These are phyloP conservation scores for Mythimna ferrago DNA, from an alignment of 2,888 invertebrate genomes.

Conservation along the genomic window DNA sequence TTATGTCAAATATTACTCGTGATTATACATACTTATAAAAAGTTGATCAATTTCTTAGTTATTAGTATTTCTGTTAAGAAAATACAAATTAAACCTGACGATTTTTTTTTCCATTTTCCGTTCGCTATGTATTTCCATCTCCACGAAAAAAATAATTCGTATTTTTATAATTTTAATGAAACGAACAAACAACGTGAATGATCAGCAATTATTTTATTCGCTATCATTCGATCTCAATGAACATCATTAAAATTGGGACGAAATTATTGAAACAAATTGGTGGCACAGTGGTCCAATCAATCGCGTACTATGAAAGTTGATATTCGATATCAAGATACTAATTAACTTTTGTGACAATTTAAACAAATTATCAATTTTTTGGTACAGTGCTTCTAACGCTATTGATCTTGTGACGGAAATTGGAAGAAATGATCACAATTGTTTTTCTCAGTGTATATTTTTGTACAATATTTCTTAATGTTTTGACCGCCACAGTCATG, in stretches of 20 bases:
- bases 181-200: slow-evolving; percentile 35
- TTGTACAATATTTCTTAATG: too few species aligned
- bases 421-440: not conserved
- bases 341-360: slow-evolving; percentile 23
- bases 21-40: too few species aligned
- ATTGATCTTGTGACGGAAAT: not conserved
- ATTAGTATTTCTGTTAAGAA: not conserved
- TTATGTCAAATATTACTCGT: too few species aligned
- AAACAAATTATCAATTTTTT: slow-evolving; percentile 19
- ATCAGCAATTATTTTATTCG: slow-evolving; percentile 55
- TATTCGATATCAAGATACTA: slow-evolving; percentile 54
- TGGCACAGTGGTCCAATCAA: slow-evolving; percentile 55
- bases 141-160: slow-evolving; percentile 6
- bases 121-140: not conserved
- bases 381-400: not conserved
- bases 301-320: slow-evolving; percentile 51
- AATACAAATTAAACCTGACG: not conserved
- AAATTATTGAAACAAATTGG: slow-evolving; percentile 63
- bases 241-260: slow-evolving; percentile 61
- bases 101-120: not conserved
- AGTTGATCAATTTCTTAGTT: too few species aligned
- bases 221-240: slow-evolving; percentile 55
- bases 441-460: too few species aligned
- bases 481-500: too few species aligned
- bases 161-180: slow-evolving; percentile 18